Evolutionary conservation across 2,888 invertebrate genomes (phyloP), one percentile per base, ranked within the genome.

Genomic region (Sisyra terminalis): DNA sequence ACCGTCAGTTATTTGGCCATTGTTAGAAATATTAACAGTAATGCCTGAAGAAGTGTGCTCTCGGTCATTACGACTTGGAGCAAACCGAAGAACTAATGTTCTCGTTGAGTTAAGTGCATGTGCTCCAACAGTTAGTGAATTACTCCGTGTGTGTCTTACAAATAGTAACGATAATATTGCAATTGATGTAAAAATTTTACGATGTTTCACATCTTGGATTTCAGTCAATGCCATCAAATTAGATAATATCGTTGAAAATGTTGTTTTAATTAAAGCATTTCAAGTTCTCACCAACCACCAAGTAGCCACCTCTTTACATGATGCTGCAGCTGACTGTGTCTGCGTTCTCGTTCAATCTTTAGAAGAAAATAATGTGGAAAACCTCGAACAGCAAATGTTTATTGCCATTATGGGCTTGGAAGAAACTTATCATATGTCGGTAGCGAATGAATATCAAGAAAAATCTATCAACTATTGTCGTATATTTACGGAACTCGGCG

Each of bases 31-130:
- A 50, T 69, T 98, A 50, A 92, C 86, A 38, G 86, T 96, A 17
- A 67, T 97, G 54, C 96, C 97, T 4, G 97, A 98, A 67, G 97
- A 98, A 74, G 80, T 93, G 45, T 82, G 83, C 58, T 84, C 84
- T 0, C 64, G 83, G 50, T 77, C 73, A 49, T 65, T 89, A 45
- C 75, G 80, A 54, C 69, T 98, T 46, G 97, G 96, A 31, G 87
- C 87, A 49, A 97, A 96, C 63, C 71, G 97, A 46, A 70, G 96
- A 47, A 74, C 80, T 48, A 85, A 92, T 54, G 75, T 97, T 35
- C 74, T 83, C 51, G 70, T 77, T 43, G 87, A 93, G 57, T 69
- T 94, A 48, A 73, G 77, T 52, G 65, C 69, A 36, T 81, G 84
- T 57, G 78, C 88, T 18, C 73, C 78, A 29, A 71, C 77, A 48